Base-by-base conservation (phyloP, 92 coral and sea anemone genomes). In the Heliopora coerulea region DNA sequence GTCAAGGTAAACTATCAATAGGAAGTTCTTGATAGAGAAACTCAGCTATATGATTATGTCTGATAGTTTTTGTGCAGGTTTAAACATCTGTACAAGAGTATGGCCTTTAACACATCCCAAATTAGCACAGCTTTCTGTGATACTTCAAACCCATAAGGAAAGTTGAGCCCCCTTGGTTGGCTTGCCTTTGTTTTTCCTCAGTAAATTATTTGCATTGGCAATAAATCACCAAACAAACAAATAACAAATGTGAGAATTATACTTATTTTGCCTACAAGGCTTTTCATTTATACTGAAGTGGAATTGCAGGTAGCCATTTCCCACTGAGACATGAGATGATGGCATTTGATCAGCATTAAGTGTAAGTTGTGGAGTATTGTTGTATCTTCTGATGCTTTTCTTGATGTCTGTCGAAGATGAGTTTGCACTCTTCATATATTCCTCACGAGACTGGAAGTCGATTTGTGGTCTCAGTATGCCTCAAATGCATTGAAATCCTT, bases 341-440 rank as follows among this genome's bases (percentile, higher is more conserved):
- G 80, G 88, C 48, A 80, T 78, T 60, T 88, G 85, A 74, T 84
- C 88, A 1, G 74, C 88, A 81, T 88, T 88, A 34, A 88, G 88
- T 48, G 84, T 82, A 81, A 80, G 60, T 56, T 74, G 73, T 62
- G 82, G 82, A 56, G 85, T 79, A 66, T 80, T 85, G 59, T 59
- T 74, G 62, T 85, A 48, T 44, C 42, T 34, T 80, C 78, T 80
- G 41, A 84, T 73, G 39, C 42, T 17, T 37, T 54, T 84, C 27
- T 79, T 84, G 54, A 84, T 84, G 52, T 83, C 87, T 3, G 83
- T 80, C 39, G 79, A 83, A 81, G 17, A 81, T 76, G 20, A 85
- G 83, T 48, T 81, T 85, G 42, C 89, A 80, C 59, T 85, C 89
- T 54, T 80, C 85, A 72, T 73, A 85, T 54, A 80, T 13, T 78